Percentiles rank a stretch among this genome's conserved stretches.
phyloP scores from a whole-genome alignment of 2,888 invertebrate species.

The Eristalis pertinax region DNA sequence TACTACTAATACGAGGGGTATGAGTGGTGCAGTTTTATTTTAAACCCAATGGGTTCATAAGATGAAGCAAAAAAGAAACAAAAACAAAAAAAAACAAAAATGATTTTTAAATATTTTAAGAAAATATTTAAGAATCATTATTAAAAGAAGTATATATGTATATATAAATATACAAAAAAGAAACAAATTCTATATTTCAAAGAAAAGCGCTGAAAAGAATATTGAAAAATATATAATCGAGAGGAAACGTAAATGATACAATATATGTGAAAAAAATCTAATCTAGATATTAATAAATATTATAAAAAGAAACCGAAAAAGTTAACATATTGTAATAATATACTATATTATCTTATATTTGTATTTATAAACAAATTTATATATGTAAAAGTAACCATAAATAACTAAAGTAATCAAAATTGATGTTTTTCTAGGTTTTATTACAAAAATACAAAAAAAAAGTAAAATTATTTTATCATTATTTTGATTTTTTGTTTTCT shows the following conservation, averaged over 20 bases:
- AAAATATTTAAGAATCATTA: constrained; percentile 74
- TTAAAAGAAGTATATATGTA: constrained; percentile 50
- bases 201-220: constrained; percentile 70
- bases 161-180: constrained; percentile 39
- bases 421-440: constrained; percentile 55
- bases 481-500: constrained; percentile 48
- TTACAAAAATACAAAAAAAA: constrained; percentile 57
- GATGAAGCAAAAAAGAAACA: constrained; percentile 28
- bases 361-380: constrained; percentile 75
- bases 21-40: constrained; percentile 78
- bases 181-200: constrained; percentile 38
- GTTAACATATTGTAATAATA: constrained; percentile 74
- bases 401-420: constrained; percentile 33
- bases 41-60: constrained; percentile 82
- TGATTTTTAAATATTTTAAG: constrained; percentile 76
- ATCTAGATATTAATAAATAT: constrained; percentile 64
- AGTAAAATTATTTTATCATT: constrained; percentile 47
- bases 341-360: constrained; percentile 74
- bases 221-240: constrained; percentile 54
- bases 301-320: constrained; percentile 73
- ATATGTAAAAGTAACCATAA: constrained; percentile 62
- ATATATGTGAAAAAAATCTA: constrained; percentile 54
- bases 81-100: constrained; percentile 37
- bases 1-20: constrained; percentile 73
- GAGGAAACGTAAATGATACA: constrained; percentile 56